phyloP scores from a whole-genome alignment of 2,113 vertebrate species.

The Macrotis lagotis region DNA sequence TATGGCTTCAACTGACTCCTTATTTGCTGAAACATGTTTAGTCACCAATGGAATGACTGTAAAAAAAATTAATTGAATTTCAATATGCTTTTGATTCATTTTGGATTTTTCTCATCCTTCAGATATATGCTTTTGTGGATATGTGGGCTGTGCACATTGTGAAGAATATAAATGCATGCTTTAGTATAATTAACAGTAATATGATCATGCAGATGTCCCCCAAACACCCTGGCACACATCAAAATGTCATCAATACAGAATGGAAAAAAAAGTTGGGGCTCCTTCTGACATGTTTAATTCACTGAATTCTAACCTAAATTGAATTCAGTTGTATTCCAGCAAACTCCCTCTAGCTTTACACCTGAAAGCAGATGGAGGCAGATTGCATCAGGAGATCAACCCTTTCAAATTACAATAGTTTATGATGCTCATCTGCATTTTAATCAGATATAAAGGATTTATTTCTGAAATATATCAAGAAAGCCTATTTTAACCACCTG shows the following conservation, averaged over 20 bases:
- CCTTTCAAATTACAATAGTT: conserved; percentile 79
- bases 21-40: conserved; percentile 42
- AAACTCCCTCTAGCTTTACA: conserved; percentile 74
- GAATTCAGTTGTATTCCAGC: conserved; percentile 53
- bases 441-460: conserved; percentile 81
- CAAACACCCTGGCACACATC: not conserved
- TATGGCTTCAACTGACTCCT: conserved; percentile 18
- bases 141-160: conserved; percentile 11
- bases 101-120: not conserved
- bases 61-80: conserved; percentile 46
- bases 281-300: conserved; percentile 35
- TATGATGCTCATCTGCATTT: conserved; percentile 81
- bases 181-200: conserved; percentile 52
- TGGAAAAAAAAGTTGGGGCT: not conserved
- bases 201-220: conserved; percentile 25
- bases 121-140: not conserved
- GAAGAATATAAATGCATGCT: not conserved
- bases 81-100: not conserved
- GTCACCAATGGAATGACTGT: conserved; percentile 43
- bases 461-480: conserved; percentile 75
- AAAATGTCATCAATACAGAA: conserved; percentile 40
- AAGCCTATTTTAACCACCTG: conserved; percentile 75
- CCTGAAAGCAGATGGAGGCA: conserved; percentile 80
- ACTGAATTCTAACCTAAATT: conserved; percentile 67
- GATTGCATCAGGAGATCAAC: conserved; percentile 73